Base-by-base conservation (phyloP, 2,797 vertebrate species). In the Acrossocheilus wenchowensis region DNA sequence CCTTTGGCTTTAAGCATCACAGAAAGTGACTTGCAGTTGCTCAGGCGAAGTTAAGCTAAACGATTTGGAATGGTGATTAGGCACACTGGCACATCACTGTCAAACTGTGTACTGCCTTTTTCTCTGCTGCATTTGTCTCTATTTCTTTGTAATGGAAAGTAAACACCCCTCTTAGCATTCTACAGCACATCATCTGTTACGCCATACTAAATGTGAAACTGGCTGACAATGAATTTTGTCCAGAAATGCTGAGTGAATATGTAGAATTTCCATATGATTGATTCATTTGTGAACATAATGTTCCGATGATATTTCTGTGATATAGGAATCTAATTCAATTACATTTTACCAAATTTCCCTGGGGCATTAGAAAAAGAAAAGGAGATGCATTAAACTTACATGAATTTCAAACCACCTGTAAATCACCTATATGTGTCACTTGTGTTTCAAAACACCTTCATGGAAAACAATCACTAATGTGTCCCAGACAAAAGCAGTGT, bases 371-470 rank as follows among this genome's bases (percentile, higher is more conserved):
- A 34, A 52, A 19, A 54, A 54, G 17, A 83, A 86, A 86, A 87
- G 81, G 73, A 87, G 9, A 72, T 75, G 12, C 87, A 91, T 92
- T 90, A 93, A 94, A 92, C 86, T 92, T 93, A 92, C 89, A 94
- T 92, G 78, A 83, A 87, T 19, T 83, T 82, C 79, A 92, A 90
- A 91, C 92, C 84, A 90, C 92, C 89, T 92, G 87, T 92, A 93
- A 94, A 94, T 92, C 88, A 92, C 89, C 87, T 88, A 91, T 91
- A 91, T 92, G 92, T 92, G 92, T 92, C 90, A 91, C 94, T 88
- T 89, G 94, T 93, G 83, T 92, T 94, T 93, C 91, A 94, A 87
- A 77, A 92, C 81, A 80, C 52, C 62, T 21, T 88, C 90, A 83
- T 74, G 86, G 83, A 90, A 87, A 88, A 91, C 87, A 34, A 83